Base-by-base conservation (phyloP, 1,140 invertebrate species). In the Bombyx mori region DNA sequence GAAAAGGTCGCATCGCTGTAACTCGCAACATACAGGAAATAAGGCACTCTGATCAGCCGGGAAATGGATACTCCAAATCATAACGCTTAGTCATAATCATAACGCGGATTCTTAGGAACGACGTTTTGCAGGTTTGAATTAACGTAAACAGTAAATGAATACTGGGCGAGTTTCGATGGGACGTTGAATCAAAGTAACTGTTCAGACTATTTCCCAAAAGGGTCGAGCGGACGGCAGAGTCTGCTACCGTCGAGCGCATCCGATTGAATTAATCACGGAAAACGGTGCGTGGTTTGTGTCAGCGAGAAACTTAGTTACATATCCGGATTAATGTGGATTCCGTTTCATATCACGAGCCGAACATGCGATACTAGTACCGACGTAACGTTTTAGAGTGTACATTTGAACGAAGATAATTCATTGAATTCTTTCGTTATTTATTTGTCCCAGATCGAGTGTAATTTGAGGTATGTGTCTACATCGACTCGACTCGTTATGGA, bases 51-150 rank as follows among this genome's bases (percentile, higher is more conserved):
- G 77, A 71, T 74, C 80, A 76, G 68, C 58, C 74, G 80, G 83
- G 81, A 84, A 83, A 84, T 83, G 78, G 79, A 78, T 75, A 78
- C 75, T 77, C 65, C 70, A 67, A 81, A 85, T 83, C 79, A 82
- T 79, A 77, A 80, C 69, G 69, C 73, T 76, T 70, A 74, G 69
- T 77, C 69, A 55, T 77, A 79, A 78, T 68, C 12, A 18, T 18
- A 18, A 18, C 12, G 12, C 4, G 26, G 26, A 35, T 35, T 35
- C 26, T 35, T 35, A 5, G 26, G 2, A 5, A 35, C 26, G 4
- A 35, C 26, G 26, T 35, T 35, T 35, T 2, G 26, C 26, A 35
- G 2, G 26, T 35, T 5, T 35, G 51, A 52, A 8, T 42, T n/a
- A 51, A 55, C 22, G 49, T 9, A 56, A 56, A 42, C 26, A 44